phyloP scores from a whole-genome alignment of 2,797 vertebrate species.

The Gila robusta region DNA sequence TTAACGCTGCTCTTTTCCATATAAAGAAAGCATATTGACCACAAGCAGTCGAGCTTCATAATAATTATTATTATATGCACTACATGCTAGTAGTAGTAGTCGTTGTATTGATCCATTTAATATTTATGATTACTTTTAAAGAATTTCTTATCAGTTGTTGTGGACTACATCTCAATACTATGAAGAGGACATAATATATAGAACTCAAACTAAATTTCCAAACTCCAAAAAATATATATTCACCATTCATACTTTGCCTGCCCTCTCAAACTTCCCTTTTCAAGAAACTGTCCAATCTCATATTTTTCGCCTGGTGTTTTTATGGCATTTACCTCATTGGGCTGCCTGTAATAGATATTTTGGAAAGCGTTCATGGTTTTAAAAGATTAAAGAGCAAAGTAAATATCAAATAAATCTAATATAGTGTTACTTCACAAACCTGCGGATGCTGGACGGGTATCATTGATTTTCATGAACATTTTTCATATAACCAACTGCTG shows the following conservation, averaged over 20 bases:
- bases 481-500: background rate
- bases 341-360: background rate
- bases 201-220: background rate
- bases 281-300: slow-evolving; percentile 1
- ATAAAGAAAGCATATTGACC: background rate
- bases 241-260: background rate
- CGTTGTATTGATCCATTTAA: background rate
- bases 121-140: background rate
- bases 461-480: background rate
- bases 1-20: background rate
- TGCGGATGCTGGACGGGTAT: background rate
- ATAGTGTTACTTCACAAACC: background rate
- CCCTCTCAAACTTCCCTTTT: background rate
- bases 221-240: background rate
- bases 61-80: background rate
- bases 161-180: background rate
- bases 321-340: background rate
- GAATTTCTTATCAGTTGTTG: background rate
- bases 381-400: background rate
- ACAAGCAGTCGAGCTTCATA: background rate
- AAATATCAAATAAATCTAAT: slow-evolving; percentile 11
- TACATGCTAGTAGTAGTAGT: background rate
- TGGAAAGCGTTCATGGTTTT: background rate
- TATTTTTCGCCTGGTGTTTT: background rate
- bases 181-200: background rate